These are phyloP conservation scores for Choreutis nemorana DNA, from an alignment of 2,888 invertebrate species.

Conservation along the genomic window DNA sequence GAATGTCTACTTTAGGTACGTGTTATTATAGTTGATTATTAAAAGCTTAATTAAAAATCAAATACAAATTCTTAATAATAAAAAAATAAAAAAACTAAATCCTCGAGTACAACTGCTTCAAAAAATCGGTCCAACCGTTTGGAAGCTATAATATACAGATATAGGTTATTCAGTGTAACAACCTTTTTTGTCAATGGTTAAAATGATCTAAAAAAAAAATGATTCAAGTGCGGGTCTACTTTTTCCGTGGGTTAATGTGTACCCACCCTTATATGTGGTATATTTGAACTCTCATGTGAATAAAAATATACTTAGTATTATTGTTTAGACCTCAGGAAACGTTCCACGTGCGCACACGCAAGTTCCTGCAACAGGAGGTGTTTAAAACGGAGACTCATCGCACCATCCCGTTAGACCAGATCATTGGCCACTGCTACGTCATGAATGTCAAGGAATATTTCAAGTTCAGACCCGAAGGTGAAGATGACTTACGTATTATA, in stretches of 20 bases:
- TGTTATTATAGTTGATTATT: not conserved
- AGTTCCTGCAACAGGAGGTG: slow-evolving; percentile 95
- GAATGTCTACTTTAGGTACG: slow-evolving; percentile 78
- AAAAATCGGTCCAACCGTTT: too few relatives aligned
- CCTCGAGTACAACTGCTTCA: too few relatives aligned
- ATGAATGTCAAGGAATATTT: slow-evolving; percentile 96
- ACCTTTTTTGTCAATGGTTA: too few relatives aligned
- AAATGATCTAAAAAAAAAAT: too few relatives aligned
- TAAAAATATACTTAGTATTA: slow-evolving; percentile 15
- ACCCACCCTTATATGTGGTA: too few relatives aligned
- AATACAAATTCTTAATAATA: not conserved
- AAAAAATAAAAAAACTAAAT: not conserved
- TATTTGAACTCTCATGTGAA: not conserved
- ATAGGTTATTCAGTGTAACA: too few relatives aligned
- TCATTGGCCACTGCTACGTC: slow-evolving; percentile 90
- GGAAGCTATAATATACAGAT: too few relatives aligned
- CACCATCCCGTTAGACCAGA: slow-evolving; percentile 83
- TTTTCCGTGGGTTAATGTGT: too few relatives aligned
- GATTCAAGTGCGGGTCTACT: not conserved
- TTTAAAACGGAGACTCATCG: slow-evolving; percentile 93
- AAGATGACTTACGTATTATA: not conserved
- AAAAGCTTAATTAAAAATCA: not conserved
- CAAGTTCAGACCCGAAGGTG: slow-evolving; percentile 83
- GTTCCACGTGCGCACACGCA: slow-evolving; percentile 92
- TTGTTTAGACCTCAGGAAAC: slow-evolving; percentile 89